A percentile compares a stretch with the other conserved stretches of the same genome.
Conservation (phyloP, 1,140 invertebrate species). For the Aphis craccivora region DNA sequence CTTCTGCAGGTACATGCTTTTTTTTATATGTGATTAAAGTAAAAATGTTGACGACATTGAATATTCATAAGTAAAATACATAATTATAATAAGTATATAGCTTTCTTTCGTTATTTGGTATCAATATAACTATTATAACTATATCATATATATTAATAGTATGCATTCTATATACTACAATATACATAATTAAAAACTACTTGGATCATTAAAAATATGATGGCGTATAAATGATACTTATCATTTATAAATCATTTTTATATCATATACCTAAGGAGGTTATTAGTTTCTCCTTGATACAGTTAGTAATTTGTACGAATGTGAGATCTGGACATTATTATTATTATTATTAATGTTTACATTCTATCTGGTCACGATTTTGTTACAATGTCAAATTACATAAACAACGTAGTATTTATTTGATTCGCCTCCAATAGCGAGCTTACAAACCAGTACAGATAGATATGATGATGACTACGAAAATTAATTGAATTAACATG, state of each 20-base stretch:
- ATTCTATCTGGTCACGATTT: neutral
- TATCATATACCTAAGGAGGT: neutral
- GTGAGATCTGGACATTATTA: neutral
- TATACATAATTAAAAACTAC: neutral
- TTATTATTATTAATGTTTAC: slow-evolving; percentile 6
- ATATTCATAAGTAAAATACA: too few relatives aligned
- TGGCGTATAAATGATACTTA: neutral
- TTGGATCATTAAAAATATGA: neutral
- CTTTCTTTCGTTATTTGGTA: neutral
- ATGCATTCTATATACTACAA: neutral
- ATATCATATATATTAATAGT: neutral
- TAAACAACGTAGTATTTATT: neutral
- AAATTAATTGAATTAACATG: slow-evolving; percentile 22
- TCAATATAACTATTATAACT: neutral
- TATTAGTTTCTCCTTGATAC: slow-evolving; percentile 40
- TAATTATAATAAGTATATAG: too few relatives aligned
- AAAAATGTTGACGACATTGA: too few relatives aligned
- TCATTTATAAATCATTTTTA: slow-evolving; percentile 32
- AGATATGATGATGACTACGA: neutral
- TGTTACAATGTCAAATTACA: slow-evolving; percentile 13
- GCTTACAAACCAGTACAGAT: neutral
- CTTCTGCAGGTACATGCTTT: too few relatives aligned
- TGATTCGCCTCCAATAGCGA: neutral
- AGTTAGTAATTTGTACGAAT: slow-evolving; percentile 22
- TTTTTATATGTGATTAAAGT: too few relatives aligned